Conservation (phyloP, 2,797 vertebrate species). For the Sciurus vulgaris region DNA sequence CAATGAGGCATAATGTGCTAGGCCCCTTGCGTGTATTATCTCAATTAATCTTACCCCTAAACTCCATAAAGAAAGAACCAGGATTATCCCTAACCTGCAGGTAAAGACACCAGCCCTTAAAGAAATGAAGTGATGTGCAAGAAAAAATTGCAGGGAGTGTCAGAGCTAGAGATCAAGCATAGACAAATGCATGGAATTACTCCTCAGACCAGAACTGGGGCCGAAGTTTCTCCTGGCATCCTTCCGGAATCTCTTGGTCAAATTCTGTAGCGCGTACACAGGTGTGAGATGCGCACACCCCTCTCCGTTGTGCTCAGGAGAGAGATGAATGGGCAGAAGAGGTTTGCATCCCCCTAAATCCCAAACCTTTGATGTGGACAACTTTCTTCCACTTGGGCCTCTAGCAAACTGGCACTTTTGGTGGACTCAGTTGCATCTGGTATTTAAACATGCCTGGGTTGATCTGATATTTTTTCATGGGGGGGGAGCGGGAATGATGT, state of each 20-base stretch:
- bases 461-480: slow-evolving; percentile 28
- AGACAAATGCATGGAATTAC: background rate
- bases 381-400: background rate
- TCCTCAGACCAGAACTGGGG: background rate
- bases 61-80: background rate
- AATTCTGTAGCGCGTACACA: background rate
- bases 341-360: background rate
- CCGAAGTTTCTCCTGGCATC: background rate
- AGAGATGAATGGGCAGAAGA: background rate
- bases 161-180: background rate
- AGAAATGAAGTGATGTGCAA: background rate
- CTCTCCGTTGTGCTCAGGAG: background rate
- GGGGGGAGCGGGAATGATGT: slow-evolving; percentile 36
- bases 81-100: rapidly evolving
- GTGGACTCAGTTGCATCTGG: background rate
- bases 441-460: background rate
- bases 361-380: background rate
- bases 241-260: background rate
- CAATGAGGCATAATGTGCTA: rapidly evolving
- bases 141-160: too few species aligned
- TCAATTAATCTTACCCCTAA: background rate
- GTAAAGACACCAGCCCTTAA: background rate
- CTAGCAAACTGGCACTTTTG: background rate
- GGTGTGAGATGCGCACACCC: background rate
- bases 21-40: rapidly evolving